A percentile compares a stretch with the other conserved stretches of the same genome.
Conservation (phyloP, 2,797 vertebrate genomes). For the Columba guinea region DNA sequence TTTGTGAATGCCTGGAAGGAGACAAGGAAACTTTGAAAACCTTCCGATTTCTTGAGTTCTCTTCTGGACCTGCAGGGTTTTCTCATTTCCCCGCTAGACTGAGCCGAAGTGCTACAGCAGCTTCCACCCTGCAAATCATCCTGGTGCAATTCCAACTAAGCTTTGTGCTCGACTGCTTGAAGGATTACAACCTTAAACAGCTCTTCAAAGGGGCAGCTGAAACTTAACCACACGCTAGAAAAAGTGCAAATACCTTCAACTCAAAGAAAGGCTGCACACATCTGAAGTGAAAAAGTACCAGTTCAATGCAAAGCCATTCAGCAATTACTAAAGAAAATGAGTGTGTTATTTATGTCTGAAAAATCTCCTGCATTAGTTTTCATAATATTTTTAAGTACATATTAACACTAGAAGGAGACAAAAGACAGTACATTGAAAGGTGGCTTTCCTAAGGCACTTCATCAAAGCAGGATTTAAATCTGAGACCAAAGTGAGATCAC, state of each 20-base stretch:
- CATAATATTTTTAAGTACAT: background rate
- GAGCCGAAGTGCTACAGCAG: rapidly evolving
- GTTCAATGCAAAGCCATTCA: background rate
- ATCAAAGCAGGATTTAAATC: constrained; percentile 22
- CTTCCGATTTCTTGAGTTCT: background rate
- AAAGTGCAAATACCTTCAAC: background rate
- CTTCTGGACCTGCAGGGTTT: background rate
- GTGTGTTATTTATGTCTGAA: background rate
- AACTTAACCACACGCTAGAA: background rate
- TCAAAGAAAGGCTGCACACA: background rate
- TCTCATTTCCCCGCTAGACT: background rate
- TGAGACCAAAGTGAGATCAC: background rate
- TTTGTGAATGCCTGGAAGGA: background rate
- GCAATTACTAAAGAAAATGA: background rate
- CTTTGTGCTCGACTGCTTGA: background rate
- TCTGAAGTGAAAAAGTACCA: background rate
- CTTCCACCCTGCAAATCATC: background rate
- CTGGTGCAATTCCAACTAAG: background rate
- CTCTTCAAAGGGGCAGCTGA: constrained; percentile 12
- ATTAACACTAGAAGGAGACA: background rate
- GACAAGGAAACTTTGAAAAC: background rate
- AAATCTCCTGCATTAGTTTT: background rate
- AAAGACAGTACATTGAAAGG: background rate
- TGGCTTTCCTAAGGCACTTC: constrained; percentile 19
- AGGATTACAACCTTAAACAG: background rate